Evolutionary conservation across 2,888 invertebrate genomes (phyloP), one percentile per base, ranked within the genome.

Genomic region (Deilephila porcellus): DNA sequence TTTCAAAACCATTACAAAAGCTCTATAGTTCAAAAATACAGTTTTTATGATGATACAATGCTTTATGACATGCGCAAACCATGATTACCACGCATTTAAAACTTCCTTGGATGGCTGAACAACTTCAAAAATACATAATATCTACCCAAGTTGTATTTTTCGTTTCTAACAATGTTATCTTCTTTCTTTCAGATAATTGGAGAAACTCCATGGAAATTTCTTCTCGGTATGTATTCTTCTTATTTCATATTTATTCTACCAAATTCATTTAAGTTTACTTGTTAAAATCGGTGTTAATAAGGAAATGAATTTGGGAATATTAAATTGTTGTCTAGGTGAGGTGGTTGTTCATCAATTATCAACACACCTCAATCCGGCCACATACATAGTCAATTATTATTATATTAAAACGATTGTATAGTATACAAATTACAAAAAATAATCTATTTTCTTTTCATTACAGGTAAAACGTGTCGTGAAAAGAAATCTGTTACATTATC

Each of bases 61-160:
- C 93, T 82, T 88, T 78, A 93, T 94, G 94, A 93, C 14, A 92
- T 90, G 94, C 91, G 94, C 92, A 94, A 67, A 93, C 92, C 91
- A 77, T 94, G 94, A 93, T 94, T 94, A 94, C 93, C 91, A 94
- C 88, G 92, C 93, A 93, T 93, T 91, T 91, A 85, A 88, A 92
- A 93, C 94, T 94, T 94, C 94, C 94, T 94, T 94, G 94, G 94
- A 94, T 94, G 94, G 93, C 94, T 94, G 94, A 94, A 75, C 72
- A 37, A 72, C 62, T 6, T 32, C 17, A n/a, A 6, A 60, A 1
- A 37, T 6, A 4, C 4, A 8, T 29, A 14, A 0, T 0, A 63
- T 8, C 60, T 53, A 4, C 8, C 19, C 14, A 20, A 8, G 1
- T 25, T 67, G 2, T n/a, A 5, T 25, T 14, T 29, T 25, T 17